phyloP scores from a whole-genome alignment of 2,113 vertebrate species.

The Nanorana parkeri region DNA sequence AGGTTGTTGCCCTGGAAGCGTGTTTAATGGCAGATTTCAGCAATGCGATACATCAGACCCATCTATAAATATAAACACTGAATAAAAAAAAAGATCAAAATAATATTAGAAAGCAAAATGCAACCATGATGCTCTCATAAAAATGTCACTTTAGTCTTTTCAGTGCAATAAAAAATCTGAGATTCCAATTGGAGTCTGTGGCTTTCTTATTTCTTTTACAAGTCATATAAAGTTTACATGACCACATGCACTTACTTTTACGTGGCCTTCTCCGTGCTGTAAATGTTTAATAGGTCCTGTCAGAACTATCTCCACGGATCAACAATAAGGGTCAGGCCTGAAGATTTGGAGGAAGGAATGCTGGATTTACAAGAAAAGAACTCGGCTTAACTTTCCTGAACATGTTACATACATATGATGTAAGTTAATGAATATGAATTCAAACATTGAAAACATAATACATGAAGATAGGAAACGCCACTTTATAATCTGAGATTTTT shows the following conservation, averaged over 20 bases:
- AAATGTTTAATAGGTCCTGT: neutral
- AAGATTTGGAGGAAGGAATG: neutral
- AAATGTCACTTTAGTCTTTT: too few species aligned
- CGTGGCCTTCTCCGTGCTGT: neutral
- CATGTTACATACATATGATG: neutral
- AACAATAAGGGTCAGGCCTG: neutral
- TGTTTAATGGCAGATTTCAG: too few species aligned
- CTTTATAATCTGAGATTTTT: too few species aligned
- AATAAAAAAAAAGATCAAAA: too few species aligned
- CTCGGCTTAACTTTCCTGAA: neutral
- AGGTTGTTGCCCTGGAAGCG: too few species aligned
- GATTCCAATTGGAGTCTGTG: neutral
- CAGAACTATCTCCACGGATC: neutral
- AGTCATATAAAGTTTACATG: neutral
- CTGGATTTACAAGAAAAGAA: neutral
- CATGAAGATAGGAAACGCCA: too few species aligned
- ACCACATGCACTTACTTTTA: slow-evolving; percentile 1
- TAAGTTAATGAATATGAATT: too few species aligned
- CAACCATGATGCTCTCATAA: too few species aligned
- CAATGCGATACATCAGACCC: too few species aligned
- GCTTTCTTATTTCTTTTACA: neutral
- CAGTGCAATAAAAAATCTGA: neutral
- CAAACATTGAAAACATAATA: too few species aligned
- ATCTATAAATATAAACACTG: too few species aligned
- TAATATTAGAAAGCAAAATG: too few species aligned